Percentiles rank a stretch among this genome's conserved stretches.
These are phyloP conservation scores for Clarias fuscus DNA, from an alignment of 2,797 vertebrate genomes.

Conservation along the genomic window DNA sequence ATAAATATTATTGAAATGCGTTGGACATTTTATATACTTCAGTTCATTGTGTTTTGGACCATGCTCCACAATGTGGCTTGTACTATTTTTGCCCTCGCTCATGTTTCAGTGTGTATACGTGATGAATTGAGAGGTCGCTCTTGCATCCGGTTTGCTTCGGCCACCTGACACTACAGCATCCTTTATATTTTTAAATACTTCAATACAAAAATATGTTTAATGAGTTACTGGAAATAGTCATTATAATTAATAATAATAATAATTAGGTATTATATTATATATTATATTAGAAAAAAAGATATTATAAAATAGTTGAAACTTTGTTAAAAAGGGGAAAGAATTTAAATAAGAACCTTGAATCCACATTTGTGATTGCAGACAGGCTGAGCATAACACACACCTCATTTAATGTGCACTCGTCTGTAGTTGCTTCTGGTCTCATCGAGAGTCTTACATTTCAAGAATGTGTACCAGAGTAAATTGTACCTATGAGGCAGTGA, in stretches of 20 bases:
- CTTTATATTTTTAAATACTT: neutral
- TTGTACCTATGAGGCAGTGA: slow-evolving; percentile 22
- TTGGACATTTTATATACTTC: too few species aligned
- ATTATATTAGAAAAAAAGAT: neutral
- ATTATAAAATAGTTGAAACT: neutral
- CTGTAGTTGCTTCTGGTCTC: slow-evolving; percentile 23
- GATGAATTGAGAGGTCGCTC: too few species aligned
- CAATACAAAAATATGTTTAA: neutral
- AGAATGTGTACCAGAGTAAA: slow-evolving; percentile 40
- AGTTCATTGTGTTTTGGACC: too few species aligned
- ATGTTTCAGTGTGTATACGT: too few species aligned
- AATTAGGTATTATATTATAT: too few species aligned
- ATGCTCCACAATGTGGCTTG: too few species aligned
- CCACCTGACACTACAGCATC: too few species aligned
- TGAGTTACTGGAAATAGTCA: neutral
- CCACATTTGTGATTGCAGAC: neutral
- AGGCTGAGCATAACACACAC: neutral
- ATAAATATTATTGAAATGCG: too few species aligned
- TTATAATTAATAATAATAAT: too few species aligned
- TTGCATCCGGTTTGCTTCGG: too few species aligned
- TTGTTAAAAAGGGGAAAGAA: too few species aligned
- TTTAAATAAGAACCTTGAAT: neutral
- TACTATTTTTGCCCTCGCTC: too few species aligned
- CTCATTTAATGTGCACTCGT: slow-evolving; percentile 18
- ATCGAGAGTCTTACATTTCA: slow-evolving; percentile 34